Percentiles rank a stretch among this genome's conserved stretches.
Conservation (phyloP, 2,113 vertebrate genomes). For the Phoenicopterus ruber region DNA sequence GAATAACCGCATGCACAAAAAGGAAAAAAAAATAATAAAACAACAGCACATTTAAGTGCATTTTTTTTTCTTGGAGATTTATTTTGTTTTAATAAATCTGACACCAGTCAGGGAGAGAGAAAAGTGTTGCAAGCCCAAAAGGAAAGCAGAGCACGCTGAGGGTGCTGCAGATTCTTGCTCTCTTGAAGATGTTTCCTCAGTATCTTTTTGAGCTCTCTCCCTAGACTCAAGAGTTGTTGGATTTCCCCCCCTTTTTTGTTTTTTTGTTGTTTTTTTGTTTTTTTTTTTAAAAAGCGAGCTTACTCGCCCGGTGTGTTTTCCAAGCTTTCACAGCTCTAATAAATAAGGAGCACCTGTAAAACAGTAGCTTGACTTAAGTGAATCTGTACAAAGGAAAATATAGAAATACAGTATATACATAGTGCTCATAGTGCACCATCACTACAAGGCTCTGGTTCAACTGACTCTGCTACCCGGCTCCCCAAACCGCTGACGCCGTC, state of each 20-base stretch:
- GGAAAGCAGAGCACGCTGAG: constrained; percentile 39
- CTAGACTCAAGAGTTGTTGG: constrained; percentile 57
- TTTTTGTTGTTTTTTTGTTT: neutral
- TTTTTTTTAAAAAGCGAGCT: constrained; percentile 80
- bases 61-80: constrained; percentile 77
- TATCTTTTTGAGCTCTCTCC: constrained; percentile 72
- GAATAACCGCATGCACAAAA: neutral
- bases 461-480: constrained; percentile 7
- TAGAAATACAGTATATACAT: constrained; percentile 87
- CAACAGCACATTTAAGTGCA: constrained; percentile 71
- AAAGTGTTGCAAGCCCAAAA: constrained; percentile 60
- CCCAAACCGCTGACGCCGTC: neutral
- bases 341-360: constrained; percentile 85
- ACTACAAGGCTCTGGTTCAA: constrained; percentile 65
- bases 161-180: constrained; percentile 48
- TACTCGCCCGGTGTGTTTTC: constrained; percentile 74
- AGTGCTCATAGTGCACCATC: constrained; percentile 67
- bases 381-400: constrained; percentile 83
- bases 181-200: constrained; percentile 50
- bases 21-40: constrained; percentile 47
- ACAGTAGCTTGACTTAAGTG: constrained; percentile 84
- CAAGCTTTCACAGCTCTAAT: constrained; percentile 83
- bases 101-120: constrained; percentile 75
- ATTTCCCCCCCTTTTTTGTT: neutral
- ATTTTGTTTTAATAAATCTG: constrained; percentile 82